Percentiles rank a stretch among this genome's conserved stretches.
phyloP scores from a whole-genome alignment of 92 coral and sea anemone genomes.

The Meandrina meandrites region DNA sequence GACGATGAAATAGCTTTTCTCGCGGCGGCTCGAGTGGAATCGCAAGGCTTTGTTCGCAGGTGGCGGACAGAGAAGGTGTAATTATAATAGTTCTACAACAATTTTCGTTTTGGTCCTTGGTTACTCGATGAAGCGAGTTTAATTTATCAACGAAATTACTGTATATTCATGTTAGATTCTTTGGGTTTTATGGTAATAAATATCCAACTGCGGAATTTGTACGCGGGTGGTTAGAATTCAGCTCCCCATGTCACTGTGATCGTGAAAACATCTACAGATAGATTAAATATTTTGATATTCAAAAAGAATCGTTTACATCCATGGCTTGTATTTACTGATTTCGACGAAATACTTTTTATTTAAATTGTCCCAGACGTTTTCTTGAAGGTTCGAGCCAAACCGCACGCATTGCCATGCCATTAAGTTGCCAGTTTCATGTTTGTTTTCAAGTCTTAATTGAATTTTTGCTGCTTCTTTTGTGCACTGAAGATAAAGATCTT shows the following conservation, averaged over 20 bases:
- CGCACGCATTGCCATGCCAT: slow-evolving; percentile 1
- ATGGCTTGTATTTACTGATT: background rate
- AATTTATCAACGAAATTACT: slow-evolving; percentile 3
- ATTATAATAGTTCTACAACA: background rate
- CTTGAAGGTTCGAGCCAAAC: background rate
- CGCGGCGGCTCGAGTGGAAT: background rate
- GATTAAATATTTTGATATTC: background rate
- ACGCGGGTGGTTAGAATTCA: slow-evolving; percentile 6
- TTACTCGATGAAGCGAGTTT: slow-evolving; percentile 25
- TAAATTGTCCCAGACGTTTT: background rate
- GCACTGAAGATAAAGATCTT: slow-evolving; percentile 7
- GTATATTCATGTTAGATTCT: background rate
- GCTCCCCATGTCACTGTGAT: background rate
- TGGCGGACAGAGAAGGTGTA: background rate
- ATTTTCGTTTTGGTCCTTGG: slow-evolving; percentile 34
- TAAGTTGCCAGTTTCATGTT: slow-evolving; percentile 16
- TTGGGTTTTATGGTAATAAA: slow-evolving; percentile 4
- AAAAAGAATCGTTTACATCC: background rate
- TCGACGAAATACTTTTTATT: background rate
- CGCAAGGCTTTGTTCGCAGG: background rate
- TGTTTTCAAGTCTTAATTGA: slow-evolving; percentile 27
- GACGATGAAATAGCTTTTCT: background rate
- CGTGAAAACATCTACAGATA: slow-evolving; percentile 7
- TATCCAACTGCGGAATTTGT: background rate
- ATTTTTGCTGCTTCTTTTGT: slow-evolving; percentile 15